Evolutionary conservation across 2,113 vertebrate genomes (phyloP).

Genomic region (Tragelaphus buxtoni): DNA sequence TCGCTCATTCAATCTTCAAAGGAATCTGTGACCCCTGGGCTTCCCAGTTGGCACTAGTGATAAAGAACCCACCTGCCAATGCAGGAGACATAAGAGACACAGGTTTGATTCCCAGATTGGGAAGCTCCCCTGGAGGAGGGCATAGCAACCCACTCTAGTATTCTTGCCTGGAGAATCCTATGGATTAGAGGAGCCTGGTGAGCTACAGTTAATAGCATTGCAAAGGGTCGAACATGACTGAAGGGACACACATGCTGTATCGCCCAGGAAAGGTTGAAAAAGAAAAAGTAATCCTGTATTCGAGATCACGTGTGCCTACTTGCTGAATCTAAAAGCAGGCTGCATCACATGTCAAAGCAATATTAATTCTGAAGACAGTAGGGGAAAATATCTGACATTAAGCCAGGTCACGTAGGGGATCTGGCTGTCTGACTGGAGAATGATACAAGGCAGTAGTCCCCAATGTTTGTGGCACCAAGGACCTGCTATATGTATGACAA

Average conservation of each 20-base stretch:
- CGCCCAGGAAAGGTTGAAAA: neutral
- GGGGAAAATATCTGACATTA: neutral
- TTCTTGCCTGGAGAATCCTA: neutral
- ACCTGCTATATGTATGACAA: neutral
- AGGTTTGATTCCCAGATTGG: neutral
- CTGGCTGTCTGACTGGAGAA: neutral
- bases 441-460: neutral
- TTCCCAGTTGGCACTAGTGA: neutral
- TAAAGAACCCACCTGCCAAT: neutral
- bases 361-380: neutral
- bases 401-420: neutral
- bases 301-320: neutral
- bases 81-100: neutral
- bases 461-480: neutral
- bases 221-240: neutral
- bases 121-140: neutral
- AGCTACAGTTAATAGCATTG: neutral
- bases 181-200: neutral
- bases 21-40: neutral
- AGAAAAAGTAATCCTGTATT: neutral
- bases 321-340: neutral
- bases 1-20: neutral
- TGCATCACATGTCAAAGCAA: fast-evolving
- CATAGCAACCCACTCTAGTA: neutral
- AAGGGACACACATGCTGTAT: neutral